Evolutionary conservation across 2,888 invertebrate species (phyloP).

Genomic region (Eupithecia vulgata): DNA sequence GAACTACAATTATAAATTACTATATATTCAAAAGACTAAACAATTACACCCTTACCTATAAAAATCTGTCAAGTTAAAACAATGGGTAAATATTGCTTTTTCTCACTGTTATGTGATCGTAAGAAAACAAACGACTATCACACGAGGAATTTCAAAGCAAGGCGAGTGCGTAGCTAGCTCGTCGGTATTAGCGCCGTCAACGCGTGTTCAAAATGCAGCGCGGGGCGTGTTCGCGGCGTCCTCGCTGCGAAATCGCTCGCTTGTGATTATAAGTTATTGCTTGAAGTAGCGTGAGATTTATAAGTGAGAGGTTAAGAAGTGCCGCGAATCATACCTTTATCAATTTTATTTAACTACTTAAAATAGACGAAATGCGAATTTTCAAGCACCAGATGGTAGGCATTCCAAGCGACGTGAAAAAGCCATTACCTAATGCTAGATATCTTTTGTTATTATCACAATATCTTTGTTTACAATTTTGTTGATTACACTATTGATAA

Average conservation of each 20-base stretch:
- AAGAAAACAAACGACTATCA: too few relatives aligned
- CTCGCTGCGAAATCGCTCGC: too few relatives aligned
- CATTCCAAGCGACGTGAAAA: not conserved
- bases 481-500: not conserved
- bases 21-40: slow-evolving; percentile 8
- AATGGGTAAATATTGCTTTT: not conserved
- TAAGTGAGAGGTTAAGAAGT: not conserved
- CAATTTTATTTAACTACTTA: slow-evolving; percentile 1
- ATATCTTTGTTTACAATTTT: slow-evolving; percentile 10
- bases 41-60: not conserved
- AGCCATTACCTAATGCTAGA: not conserved
- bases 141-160: too few relatives aligned
- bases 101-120: too few relatives aligned
- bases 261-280: not conserved
- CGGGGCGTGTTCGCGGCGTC: too few relatives aligned
- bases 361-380: not conserved
- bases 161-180: too few relatives aligned
- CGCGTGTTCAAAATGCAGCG: too few relatives aligned
- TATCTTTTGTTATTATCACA: slow-evolving; percentile 7
- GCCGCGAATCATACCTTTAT: not conserved
- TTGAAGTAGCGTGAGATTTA: not conserved
- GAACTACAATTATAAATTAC: not conserved
- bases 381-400: not conserved
- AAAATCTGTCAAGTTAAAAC: not conserved
- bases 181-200: too few relatives aligned